Percentiles rank a stretch among this genome's conserved stretches.
phyloP scores from a whole-genome alignment of 2,888 invertebrate genomes.

The Caenorhabditis doughertyi region DNA sequence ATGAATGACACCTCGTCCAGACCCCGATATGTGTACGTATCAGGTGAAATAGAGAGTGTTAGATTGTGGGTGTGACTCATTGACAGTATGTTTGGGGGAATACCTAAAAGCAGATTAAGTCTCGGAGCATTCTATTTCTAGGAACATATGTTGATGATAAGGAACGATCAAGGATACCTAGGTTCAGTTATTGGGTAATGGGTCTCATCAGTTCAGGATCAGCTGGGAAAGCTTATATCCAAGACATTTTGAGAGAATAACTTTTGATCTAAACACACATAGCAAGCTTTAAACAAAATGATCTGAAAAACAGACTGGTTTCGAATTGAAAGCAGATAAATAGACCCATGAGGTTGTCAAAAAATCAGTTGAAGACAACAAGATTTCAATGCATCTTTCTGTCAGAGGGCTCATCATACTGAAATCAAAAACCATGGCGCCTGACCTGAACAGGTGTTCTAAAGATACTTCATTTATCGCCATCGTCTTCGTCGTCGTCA shows the following conservation, averaged over 20 bases:
- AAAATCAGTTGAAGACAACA: conserved; percentile 20
- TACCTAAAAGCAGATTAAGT: conserved; percentile 34
- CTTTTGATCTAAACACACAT: not conserved
- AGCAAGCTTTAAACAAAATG: not conserved
- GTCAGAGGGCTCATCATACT: not conserved
- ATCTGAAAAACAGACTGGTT: not conserved
- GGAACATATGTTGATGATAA: not conserved
- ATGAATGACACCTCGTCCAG: conserved; percentile 51
- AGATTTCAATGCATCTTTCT: too few species aligned
- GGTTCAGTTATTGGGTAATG: too few species aligned
- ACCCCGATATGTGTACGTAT: conserved; percentile 44
- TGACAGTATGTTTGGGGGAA: conserved; percentile 32
- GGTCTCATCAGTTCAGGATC: too few species aligned
- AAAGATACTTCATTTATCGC: not conserved
- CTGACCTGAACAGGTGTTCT: conserved; percentile 62
- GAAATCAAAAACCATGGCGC: conserved; percentile 56
- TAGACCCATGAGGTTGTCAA: conserved; percentile 17
- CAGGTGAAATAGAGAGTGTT: conserved; percentile 29
- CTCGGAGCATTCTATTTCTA: not conserved
- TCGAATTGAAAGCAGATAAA: conserved; percentile 19
- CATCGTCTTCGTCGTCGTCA: not conserved
- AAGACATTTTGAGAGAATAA: too few species aligned
- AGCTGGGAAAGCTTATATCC: too few species aligned
- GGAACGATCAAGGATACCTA: not conserved
- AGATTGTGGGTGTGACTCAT: conserved; percentile 38